Base-by-base conservation (phyloP, 2,797 vertebrate genomes). In the Mionectes olivaceus region DNA sequence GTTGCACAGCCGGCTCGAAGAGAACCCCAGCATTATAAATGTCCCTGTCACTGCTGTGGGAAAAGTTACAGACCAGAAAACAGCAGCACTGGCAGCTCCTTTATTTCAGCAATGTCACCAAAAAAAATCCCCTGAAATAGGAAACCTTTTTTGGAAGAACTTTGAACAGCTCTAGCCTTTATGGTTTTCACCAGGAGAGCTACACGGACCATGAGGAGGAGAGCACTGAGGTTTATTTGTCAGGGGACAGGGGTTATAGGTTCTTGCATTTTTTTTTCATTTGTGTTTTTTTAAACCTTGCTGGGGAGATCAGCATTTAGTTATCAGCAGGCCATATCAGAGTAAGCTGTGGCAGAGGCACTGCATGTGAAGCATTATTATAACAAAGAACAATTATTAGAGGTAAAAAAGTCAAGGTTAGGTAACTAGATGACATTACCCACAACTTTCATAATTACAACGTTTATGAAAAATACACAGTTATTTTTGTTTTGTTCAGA, bases 61-160 rank as follows among this genome's bases (percentile, higher is more conserved):
- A 55, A 46, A 80, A 94, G 57, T 53, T 75, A 89, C 46, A 30
- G 24, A 27, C 35, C 49, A 74, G 82, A 57, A 89, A 70, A 39
- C 19, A 75, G 46, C 57, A 88, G 43, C 50, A 46, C 43, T 85
- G 79, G 41, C 64, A 81, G 50, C 23, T 55, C 41, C 24, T 55
- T 18, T 75, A 90, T 83, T 90, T 91, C 61, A 93, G 22, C 33
- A 67, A 19, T 3, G 32, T 49, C 39, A 69, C 11, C 0, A 19
- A 32, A 43, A 33, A 47, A 49, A 3, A 1, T 13, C 32, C 18
- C 12, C 17, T 23, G 16, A 73, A 71, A 75, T 10, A 83, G 46
- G 22, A 83, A 86, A 67, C 10, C 11, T 61, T 3, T 1, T 71
- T 32, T 55, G 30, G 30, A 73, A 65, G 74, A 68, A 6, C 3